A percentile compares a stretch with the other conserved stretches of the same genome.
phyloP scores from a whole-genome alignment of 2,113 vertebrate species.

The Beaufortia kweichowensis region DNA sequence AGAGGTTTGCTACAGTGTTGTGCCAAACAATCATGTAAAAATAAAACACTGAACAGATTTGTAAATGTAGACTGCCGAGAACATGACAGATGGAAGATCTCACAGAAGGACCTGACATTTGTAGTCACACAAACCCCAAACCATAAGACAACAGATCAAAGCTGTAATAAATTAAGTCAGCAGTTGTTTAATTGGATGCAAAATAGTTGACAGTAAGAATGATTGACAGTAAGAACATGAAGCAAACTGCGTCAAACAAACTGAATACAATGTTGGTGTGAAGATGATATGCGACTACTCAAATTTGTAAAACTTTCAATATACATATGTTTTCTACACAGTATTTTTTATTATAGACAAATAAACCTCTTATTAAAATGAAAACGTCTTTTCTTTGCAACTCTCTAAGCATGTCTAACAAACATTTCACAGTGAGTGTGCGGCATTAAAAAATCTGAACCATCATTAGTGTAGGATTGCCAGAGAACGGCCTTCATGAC shows the following conservation, averaged over 20 bases:
- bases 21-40: conserved; percentile 39
- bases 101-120: background rate
- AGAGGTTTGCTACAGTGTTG: conserved; percentile 1
- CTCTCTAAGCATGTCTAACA: background rate
- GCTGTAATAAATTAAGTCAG: background rate
- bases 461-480: background rate
- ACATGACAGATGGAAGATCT: background rate
- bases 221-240: background rate
- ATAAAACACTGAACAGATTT: background rate
- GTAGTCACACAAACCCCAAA: background rate
- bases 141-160: background rate
- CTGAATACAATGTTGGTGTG: conserved; percentile 19
- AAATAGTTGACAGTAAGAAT: background rate
- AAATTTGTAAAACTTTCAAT: conserved; percentile 66
- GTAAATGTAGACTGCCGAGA: background rate
- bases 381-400: background rate
- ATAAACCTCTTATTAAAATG: conserved; percentile 67
- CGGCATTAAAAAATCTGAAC: background rate
- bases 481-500: background rate
- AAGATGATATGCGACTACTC: conserved; percentile 24
- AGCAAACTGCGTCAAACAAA: conserved; percentile 58
- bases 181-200: background rate
- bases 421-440: background rate
- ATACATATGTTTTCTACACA: conserved; percentile 69
- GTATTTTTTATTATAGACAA: conserved; percentile 75